Conservation (phyloP, 2,113 vertebrate species). For the Labeo rohita region DNA sequence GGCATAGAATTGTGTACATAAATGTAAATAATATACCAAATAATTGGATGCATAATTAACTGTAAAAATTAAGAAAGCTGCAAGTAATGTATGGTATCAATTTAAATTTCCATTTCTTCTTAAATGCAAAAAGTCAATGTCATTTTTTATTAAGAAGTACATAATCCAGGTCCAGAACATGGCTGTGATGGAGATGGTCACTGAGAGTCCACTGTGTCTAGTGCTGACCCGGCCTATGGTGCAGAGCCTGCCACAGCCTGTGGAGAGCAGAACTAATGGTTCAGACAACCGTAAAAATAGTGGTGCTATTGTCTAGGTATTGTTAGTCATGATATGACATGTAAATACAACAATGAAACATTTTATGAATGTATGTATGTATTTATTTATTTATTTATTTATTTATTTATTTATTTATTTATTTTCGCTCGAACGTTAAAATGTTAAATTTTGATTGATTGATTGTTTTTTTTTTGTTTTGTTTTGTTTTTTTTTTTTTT, state of each 20-base stretch:
- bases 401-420: too few relatives aligned
- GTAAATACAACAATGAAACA: background rate
- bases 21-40: background rate
- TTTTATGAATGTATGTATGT: too few relatives aligned
- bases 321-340: background rate
- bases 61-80: background rate
- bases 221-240: background rate
- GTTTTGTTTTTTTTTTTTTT: too few relatives aligned
- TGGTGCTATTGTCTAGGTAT: background rate
- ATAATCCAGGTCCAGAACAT: constrained; percentile 31
- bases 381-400: too few relatives aligned
- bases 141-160: constrained; percentile 29
- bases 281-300: background rate
- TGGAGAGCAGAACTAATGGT: constrained; percentile 31
- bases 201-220: background rate
- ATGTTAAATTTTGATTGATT: too few relatives aligned
- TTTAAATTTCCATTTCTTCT: background rate
- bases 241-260: constrained; percentile 30
- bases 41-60: background rate
- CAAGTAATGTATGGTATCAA: background rate
- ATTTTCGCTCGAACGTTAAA: too few relatives aligned
- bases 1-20: background rate
- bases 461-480: too few relatives aligned
- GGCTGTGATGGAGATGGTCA: constrained; percentile 24
- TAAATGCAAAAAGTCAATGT: constrained; percentile 18